These are phyloP conservation scores for Alviniconcha marisindica DNA, from an alignment of 1,140 invertebrate species.

Conservation along the genomic window DNA sequence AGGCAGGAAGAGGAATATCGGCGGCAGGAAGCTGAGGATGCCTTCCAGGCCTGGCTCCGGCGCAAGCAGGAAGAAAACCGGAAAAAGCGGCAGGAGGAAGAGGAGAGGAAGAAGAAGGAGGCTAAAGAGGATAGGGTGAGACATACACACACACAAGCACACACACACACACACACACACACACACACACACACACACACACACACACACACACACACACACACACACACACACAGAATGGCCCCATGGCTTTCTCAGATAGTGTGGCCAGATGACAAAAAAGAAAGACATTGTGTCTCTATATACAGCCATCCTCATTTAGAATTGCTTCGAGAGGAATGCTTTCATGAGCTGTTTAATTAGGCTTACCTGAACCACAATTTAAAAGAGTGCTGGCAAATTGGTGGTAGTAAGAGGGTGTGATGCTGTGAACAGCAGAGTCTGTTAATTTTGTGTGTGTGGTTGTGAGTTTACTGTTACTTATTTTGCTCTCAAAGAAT, in stretches of 20 bases:
- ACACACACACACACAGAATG: background rate
- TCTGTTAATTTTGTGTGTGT: too few relatives aligned
- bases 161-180: background rate
- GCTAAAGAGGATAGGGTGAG: slow-evolving; percentile 54
- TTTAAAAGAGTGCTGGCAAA: too few relatives aligned
- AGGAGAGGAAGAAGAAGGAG: slow-evolving; percentile 53
- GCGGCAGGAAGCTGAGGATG: slow-evolving; percentile 25
- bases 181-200: background rate
- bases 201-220: background rate
- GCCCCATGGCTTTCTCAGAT: background rate
- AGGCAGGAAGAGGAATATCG: slow-evolving; percentile 41
- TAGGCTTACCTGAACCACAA: too few relatives aligned
- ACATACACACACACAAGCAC: background rate
- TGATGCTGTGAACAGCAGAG: too few relatives aligned
- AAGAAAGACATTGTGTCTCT: background rate
- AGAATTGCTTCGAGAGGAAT: too few relatives aligned
- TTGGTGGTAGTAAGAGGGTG: too few relatives aligned
- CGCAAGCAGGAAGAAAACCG: slow-evolving; percentile 29
- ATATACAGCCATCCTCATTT: too few relatives aligned
- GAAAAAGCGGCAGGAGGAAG: background rate
- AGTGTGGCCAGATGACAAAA: background rate
- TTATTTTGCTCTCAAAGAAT: too few relatives aligned
- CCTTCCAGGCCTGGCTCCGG: slow-evolving; percentile 45
- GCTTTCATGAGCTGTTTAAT: too few relatives aligned
- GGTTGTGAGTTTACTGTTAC: too few relatives aligned